Evolutionary conservation across 2,888 invertebrate genomes (phyloP), one percentile per base, ranked within the genome.

Genomic region (Lissonota sp.): DNA sequence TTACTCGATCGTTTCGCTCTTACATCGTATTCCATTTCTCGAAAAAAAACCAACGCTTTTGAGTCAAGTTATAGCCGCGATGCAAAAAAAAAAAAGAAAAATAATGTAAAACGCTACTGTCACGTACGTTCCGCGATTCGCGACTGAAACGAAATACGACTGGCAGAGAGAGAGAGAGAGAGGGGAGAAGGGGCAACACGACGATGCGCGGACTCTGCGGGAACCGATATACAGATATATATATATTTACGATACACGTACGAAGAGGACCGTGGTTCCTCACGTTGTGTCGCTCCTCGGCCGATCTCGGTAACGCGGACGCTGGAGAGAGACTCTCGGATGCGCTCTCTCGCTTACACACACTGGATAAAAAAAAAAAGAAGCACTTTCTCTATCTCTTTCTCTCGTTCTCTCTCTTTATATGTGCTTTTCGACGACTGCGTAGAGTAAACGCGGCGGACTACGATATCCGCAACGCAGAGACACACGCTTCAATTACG

Each of bases 221-320:
- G 26, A 26, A 26, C 26, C 53, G 7, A 49, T 12, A 40, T 63
- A 44, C 14, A 12, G 6, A 26, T 55, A 14, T 58, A 37, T 58
- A 55, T 44, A 64, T 7, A 26, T 14, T 10, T n/a, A n/a, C n/a
- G 7, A 55, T 57, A 57, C n/a, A 57, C 37, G 6, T 5, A 10
- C 66, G 66, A 72, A 26, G 26, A 73, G 63, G 73, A 73, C 44
- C 64, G 64, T 64, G 63, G 73, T 55, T 64, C 60, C 73, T 72
- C 72, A 53, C 72, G 72, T 63, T 53, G 62, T 63, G 72, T 58
- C 74, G 74, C 74, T 58, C 58, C 74, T 66, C 39, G 72, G 12
- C 44, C 72, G 63, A 53, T 26, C 26, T 26, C 26, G 26, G 62
- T 51, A 62, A 53, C 51, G 67, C 55, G 42, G 42, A 49, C 57